Evolutionary conservation across 2,113 vertebrate genomes (phyloP), one percentile per base, ranked within the genome.

Genomic region (Clarias macrocephalus): DNA sequence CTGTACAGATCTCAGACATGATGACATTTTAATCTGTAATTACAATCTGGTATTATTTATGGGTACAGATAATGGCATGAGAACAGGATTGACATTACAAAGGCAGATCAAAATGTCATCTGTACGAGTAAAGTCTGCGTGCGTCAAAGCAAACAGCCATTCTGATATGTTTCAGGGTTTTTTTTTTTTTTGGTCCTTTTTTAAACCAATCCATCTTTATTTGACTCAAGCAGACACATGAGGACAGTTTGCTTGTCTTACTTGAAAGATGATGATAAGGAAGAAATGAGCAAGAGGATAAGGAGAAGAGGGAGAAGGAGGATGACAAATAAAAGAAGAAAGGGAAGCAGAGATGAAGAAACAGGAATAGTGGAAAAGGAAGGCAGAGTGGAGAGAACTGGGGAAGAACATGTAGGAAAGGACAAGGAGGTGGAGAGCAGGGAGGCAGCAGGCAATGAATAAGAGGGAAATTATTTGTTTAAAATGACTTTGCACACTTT

Each of bases 31-130:
- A 77, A n/a, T n/a, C 21, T 8, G 11, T 54, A 77, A 77, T n/a
- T 77, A 54, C 3, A 52, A 28, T 54, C 73, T 77, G 73, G 13
- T n/a, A 25, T 73, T 52, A 76, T 80, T 33, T 80, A 80, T 59
- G 15, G 13, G 28, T 8, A 28, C 76, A 30, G 28, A n/a, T 59
- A 33, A 80, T 57, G 54, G 21, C 28, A 80, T 80, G 56, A 59
- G 56, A 80, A 59, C 15, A 80, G 18, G 13, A 59, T 5, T 59
- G n/a, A 30, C 18, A 23, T 80, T 59, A 59, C 77, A 80, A 80
- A 33, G 56, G 7, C 56, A 59, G 28, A 80, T 33, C 56, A 80
- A 57, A 80, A 76, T 30, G 77, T 59, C 77, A 80, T 80, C 25
- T 79, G n/a, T 30, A 79, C 52, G 56, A 30, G 75, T 56, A 28